Base-by-base conservation (phyloP, 2,113 vertebrate genomes). In the Tinamus guttatus region DNA sequence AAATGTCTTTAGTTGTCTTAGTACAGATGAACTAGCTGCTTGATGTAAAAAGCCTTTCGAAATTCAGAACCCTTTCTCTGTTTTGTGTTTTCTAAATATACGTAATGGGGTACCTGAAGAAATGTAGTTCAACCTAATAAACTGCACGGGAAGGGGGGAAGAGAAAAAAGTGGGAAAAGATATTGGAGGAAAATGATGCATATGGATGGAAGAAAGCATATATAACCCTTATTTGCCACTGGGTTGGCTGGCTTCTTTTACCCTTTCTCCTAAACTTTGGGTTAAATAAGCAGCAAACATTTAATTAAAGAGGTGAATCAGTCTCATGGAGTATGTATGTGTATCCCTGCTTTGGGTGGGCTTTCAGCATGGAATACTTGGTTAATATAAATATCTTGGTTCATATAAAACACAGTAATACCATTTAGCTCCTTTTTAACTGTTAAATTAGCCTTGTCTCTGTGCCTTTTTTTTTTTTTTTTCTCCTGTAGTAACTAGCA, bases 11-110 rank as follows among this genome's bases (percentile, higher is more conserved):
- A 56, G 17, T 87, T 28, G 78, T 5, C 32, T 54, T 63, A 45
- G 19, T 38, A 28, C 11, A 45, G 59, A 85, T 60, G 65, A 63
- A 20, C n/a, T 87, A 59, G 28, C 13, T 94, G 20, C 21, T 45
- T 81, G 38, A 87, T 60, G 60, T 75, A 51, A 81, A 69, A 81
- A 22, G 7, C 34, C 11, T 2, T 59, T 84, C 41, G 28, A 68
- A 30, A 1, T 25, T 8, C 67, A 12, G 22, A 87, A 63, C 0
- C 0, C 7, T 43, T 41, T 19, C 67, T 59, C 27, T 76, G 3
- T 69, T 59, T 34, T 7, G 5, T 64, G 28, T 89, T 87, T 69
- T 5, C 13, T 12, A 34, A 68, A 63, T n/a, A 43, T 28, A n/a
- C 22, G 6, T 30, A 41, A 47, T n/a, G 28, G 6, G 43, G 10